Evolutionary conservation across 2,888 invertebrate species (phyloP).

Genomic region (Tipula vernalis): DNA sequence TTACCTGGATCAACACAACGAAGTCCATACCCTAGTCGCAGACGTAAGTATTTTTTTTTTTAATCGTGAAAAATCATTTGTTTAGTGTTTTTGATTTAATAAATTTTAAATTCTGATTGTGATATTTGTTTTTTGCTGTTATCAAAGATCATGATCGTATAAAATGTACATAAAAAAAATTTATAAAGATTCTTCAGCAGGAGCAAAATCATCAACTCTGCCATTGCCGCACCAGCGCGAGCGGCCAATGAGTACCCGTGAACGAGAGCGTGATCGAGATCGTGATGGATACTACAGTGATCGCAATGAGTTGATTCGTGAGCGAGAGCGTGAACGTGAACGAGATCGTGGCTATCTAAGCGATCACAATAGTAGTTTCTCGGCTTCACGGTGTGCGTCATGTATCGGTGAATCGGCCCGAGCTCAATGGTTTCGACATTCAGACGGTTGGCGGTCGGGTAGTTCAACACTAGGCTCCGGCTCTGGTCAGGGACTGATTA

Average conservation of each 20-base stretch:
- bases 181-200: conserved; percentile 41
- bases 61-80: background rate
- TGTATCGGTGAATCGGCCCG: conserved; percentile 83
- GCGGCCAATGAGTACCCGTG: conserved; percentile 44
- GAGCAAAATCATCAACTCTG: conserved; percentile 71
- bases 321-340: conserved; percentile 58
- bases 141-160: background rate
- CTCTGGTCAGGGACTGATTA: conserved; percentile 39
- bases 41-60: conserved; percentile 54
- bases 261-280: conserved; percentile 48
- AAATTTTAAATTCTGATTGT: background rate
- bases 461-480: conserved; percentile 55
- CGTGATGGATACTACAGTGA: conserved; percentile 83
- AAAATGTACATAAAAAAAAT: background rate
- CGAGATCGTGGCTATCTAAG: conserved; percentile 62
- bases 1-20: conserved; percentile 72
- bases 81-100: background rate
- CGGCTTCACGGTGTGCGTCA: conserved; percentile 63
- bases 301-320: conserved; percentile 69
- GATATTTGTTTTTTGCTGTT: background rate
- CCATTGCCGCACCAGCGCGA: conserved; percentile 65
- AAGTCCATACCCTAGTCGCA: conserved; percentile 71
- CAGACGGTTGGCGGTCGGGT: conserved; percentile 74
- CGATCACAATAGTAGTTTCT: conserved; percentile 46
- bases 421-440: conserved; percentile 82